Base-by-base conservation (phyloP, 2,797 vertebrate genomes). In the Helarctos malayanus region DNA sequence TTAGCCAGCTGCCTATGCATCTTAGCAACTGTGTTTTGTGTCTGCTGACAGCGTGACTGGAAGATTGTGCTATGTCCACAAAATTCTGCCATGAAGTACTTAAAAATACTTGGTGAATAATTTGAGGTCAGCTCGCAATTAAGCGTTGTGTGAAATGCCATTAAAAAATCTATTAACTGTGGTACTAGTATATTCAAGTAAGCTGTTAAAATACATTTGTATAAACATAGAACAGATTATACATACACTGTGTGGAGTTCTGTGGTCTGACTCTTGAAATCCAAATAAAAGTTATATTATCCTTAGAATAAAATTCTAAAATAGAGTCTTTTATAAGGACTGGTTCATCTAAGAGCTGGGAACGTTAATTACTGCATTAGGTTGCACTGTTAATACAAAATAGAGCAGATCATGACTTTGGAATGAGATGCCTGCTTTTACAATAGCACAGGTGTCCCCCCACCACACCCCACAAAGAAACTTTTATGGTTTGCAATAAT, bases 161-260 rank as follows among this genome's bases (percentile, higher is more conserved):
- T 95, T 85, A 88, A 96, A 97, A 94, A 92, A 11, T 63, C 96
- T 96, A 75, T 95, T 96, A 97, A 97, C 65, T 18, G 1, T 47
- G 63, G 76, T 81, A 79, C 69, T 75, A 87, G 90, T 92, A 69
- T 96, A 93, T 91, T 95, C 80, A 91, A 92, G 86, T 93, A 97
- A 96, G 95, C 95, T 98, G 95, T 98, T 97, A 98, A 98, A 98
- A 97, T 97, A 98, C n/a, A 79, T 83, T 93, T 76, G 14, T 63
- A 89, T 96, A 97, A 98, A 97, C 95, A 96, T 76, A 98, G 97
- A 93, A 97, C 93, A 97, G 94, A 97, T 94, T 97, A 96, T 97
- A 89, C 63, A 76, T 78, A 91, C 3, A 54, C 79, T 87, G 15
- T 69, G 41, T 59, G 84, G 85, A 96, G 75, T 96, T 97, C 89